Conservation (phyloP, 2,797 vertebrate species). For the Lemur catta region DNA sequence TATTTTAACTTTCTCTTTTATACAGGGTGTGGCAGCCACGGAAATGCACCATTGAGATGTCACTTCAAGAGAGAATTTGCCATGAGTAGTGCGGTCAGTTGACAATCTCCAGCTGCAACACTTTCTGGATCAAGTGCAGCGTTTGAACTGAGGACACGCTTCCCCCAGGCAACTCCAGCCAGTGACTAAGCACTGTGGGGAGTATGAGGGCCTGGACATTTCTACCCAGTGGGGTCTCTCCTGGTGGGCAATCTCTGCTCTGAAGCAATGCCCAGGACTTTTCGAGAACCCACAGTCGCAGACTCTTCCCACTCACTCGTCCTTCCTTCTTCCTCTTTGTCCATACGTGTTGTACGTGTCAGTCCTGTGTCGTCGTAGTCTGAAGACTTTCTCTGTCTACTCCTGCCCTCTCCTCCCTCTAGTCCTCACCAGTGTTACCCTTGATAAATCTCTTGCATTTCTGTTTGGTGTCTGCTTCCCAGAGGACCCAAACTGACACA, state of each 20-base stretch:
- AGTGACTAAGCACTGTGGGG: background rate
- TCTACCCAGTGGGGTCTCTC: background rate
- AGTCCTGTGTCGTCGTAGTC: background rate
- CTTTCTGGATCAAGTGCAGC: background rate
- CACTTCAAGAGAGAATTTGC: background rate
- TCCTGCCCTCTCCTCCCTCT: background rate
- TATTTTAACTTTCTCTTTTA: background rate
- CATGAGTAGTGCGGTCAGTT: background rate
- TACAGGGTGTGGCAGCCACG: background rate
- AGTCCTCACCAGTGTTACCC: background rate
- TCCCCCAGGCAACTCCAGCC: background rate
- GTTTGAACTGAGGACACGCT: background rate
- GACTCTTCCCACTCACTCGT: background rate
- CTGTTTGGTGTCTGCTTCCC: background rate
- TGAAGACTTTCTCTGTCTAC: background rate
- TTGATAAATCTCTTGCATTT: background rate
- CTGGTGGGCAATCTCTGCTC: background rate
- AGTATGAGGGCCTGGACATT: fast-evolving
- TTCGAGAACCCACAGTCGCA: background rate
- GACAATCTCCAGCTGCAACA: background rate
- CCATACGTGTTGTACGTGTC: fast-evolving
- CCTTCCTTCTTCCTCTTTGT: background rate
- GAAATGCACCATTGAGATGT: background rate
- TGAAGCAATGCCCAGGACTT: background rate
- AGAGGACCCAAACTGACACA: background rate